Evolutionary conservation across 1,140 invertebrate species (phyloP).

Genomic region (Coboldia fuscipes): DNA sequence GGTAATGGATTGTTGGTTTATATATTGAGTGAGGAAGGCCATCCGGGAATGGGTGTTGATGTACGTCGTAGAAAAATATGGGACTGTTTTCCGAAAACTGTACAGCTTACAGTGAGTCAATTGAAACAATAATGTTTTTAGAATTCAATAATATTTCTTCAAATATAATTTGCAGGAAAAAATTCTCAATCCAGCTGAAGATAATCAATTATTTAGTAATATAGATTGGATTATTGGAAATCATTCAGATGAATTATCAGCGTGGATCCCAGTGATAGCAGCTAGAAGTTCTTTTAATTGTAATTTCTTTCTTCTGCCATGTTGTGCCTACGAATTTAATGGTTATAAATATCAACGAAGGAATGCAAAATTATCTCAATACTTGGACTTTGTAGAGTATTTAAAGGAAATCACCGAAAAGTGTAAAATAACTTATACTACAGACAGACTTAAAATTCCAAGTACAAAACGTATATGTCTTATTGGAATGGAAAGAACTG

Average conservation of each 20-base stretch:
- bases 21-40: conserved; percentile 66
- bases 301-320: conserved; percentile 80
- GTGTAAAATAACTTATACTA: conserved; percentile 53
- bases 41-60: conserved; percentile 76
- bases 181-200: conserved; percentile 45
- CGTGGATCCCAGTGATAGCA: conserved; percentile 91
- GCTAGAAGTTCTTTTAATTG: conserved; percentile 41
- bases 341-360: conserved; percentile 56
- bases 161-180: conserved; percentile 23
- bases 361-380: conserved; percentile 46
- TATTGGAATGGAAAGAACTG: conserved; percentile 35
- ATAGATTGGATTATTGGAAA: conserved; percentile 93
- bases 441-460: conserved; percentile 81
- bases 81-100: conserved; percentile 44
- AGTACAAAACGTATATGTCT: conserved; percentile 84
- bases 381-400: conserved; percentile 68
- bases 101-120: conserved; percentile 23
- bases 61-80: conserved; percentile 76
- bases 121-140: conserved; percentile 4
- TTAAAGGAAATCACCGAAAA: conserved; percentile 39
- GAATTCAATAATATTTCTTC: background rate
- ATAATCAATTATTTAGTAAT: conserved; percentile 44
- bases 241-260: conserved; percentile 94
- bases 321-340: conserved; percentile 82
- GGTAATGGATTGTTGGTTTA: conserved; percentile 90